Base-by-base conservation (phyloP, 2,113 vertebrate species). In the Setophaga kirtlandii region DNA sequence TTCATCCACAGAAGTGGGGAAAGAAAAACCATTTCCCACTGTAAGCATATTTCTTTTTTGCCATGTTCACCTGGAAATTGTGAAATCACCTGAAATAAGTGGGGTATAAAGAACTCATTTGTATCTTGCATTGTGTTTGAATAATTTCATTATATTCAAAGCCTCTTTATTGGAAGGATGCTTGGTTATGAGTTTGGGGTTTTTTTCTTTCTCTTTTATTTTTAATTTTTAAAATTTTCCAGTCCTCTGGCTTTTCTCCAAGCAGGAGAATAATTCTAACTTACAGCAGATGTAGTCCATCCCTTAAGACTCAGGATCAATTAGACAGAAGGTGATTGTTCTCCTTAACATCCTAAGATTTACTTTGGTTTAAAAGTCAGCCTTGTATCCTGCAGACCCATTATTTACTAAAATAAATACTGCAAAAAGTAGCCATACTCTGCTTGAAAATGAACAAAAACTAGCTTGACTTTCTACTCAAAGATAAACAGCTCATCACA, bases 321-420 rank as follows among this genome's bases (percentile, higher is more conserved):
- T 89, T 70, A 74, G 42, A 87, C 11, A 93, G 81, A 96, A 96
- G 77, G 71, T 96, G 94, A 96, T 82, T 64, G 37, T 69, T 95
- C 60, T 91, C 64, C 18, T 91, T 71, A 90, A 33, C 20, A 83
- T 87, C 33, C 90, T 82, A 56, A 75, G 49, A 44, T 22, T 64
- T 70, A 37, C 46, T 92, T 63, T 58, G 23, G 22, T 37, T 58
- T 84, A 87, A 52, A 84, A 91, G 44, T 59, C 25, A 44, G 35
- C 21, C 90, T 64, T 89, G 46, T 50, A 23, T 78, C 69, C 77
- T 91, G 73, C 68, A 83, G 71, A 50, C 22, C 39, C 59, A 12
- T 25, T 75, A 41, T 81, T 92, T 97, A 67, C 50, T 41, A 87
- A 41, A 28, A 76, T 25, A 83, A 84, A 33, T 41, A 49, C 10